These are phyloP conservation scores for Sciaenops ocellatus DNA, from an alignment of 2,797 vertebrate species.

Conservation along the genomic window DNA sequence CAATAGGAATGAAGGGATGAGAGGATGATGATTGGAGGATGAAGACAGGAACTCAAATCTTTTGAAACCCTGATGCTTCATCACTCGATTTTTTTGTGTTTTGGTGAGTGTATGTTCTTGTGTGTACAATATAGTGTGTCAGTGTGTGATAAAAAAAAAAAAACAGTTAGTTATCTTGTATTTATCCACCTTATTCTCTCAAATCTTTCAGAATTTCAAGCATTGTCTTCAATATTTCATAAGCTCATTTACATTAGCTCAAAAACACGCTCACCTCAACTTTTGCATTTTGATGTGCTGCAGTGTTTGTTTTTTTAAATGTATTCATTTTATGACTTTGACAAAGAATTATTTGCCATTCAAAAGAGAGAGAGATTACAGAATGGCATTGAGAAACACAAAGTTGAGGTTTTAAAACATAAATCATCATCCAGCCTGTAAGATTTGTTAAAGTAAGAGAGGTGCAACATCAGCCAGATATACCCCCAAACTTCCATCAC, in stretches of 20 bases:
- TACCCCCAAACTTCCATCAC: neutral
- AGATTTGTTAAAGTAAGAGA: neutral
- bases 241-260: slow-evolving; percentile 44
- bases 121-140: neutral
- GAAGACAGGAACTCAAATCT: slow-evolving; percentile 11
- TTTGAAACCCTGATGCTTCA: neutral
- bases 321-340: slow-evolving; percentile 24
- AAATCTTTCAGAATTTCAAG: slow-evolving; percentile 41
- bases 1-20: neutral
- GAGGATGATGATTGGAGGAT: too few species aligned
- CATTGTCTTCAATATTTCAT: slow-evolving; percentile 55
- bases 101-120: neutral
- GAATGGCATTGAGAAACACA: neutral
- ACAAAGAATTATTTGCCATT: slow-evolving; percentile 19
- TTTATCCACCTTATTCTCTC: slow-evolving; percentile 22
- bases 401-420: slow-evolving; percentile 9
- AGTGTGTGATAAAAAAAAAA: slow-evolving; percentile 7
- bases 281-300: slow-evolving; percentile 30
- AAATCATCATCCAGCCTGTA: neutral
- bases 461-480: slow-evolving; percentile 4
- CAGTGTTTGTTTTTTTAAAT: slow-evolving; percentile 20
- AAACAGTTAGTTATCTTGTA: slow-evolving; percentile 3
- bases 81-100: neutral
- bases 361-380: slow-evolving; percentile 14
- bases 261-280: slow-evolving; percentile 42